These are phyloP conservation scores for Epinotia bilunana DNA, from an alignment of 2,888 invertebrate species.

Conservation along the genomic window DNA sequence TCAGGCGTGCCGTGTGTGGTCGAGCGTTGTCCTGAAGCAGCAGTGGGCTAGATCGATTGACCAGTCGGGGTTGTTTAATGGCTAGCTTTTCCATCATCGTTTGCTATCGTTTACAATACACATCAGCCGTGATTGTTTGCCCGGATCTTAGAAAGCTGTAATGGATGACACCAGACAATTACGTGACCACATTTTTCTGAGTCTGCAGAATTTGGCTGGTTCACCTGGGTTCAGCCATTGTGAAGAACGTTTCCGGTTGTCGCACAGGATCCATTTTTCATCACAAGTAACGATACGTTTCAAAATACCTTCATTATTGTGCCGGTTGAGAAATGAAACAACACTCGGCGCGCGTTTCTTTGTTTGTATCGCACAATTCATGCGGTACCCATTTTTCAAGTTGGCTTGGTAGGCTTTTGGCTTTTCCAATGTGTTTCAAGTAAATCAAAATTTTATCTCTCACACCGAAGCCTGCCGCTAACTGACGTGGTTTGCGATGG, in stretches of 20 bases:
- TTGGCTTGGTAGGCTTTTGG: no score
- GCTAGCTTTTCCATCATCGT: slow-evolving; percentile 37
- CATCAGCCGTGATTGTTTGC: slow-evolving; percentile 36
- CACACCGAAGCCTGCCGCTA: no score
- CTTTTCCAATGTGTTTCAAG: no score
- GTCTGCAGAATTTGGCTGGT: slow-evolving; percentile 47
- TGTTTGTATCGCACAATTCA: background rate
- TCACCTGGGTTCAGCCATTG: slow-evolving; percentile 54
- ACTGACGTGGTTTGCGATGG: no score
- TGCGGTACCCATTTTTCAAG: no score
- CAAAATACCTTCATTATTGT: slow-evolving; percentile 29
- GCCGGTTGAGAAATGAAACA: slow-evolving; percentile 41
- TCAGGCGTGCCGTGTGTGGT: slow-evolving; percentile 43
- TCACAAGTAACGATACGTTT: slow-evolving; percentile 47
- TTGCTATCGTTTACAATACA: slow-evolving; percentile 37
- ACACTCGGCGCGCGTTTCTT: slow-evolving; percentile 3
- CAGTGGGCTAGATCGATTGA: slow-evolving; percentile 47
- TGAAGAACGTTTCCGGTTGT: slow-evolving; percentile 48
- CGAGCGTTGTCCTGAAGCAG: slow-evolving; percentile 25
- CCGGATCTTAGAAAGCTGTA: slow-evolving; percentile 35
- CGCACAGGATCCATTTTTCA: slow-evolving; percentile 48
- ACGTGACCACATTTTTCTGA: slow-evolving; percentile 48
- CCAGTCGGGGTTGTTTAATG: slow-evolving; percentile 44
- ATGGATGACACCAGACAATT: slow-evolving; percentile 46
- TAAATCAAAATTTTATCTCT: no score